Evolutionary conservation across 2,797 vertebrate species (phyloP).

Genomic region (Parambassis ranga): DNA sequence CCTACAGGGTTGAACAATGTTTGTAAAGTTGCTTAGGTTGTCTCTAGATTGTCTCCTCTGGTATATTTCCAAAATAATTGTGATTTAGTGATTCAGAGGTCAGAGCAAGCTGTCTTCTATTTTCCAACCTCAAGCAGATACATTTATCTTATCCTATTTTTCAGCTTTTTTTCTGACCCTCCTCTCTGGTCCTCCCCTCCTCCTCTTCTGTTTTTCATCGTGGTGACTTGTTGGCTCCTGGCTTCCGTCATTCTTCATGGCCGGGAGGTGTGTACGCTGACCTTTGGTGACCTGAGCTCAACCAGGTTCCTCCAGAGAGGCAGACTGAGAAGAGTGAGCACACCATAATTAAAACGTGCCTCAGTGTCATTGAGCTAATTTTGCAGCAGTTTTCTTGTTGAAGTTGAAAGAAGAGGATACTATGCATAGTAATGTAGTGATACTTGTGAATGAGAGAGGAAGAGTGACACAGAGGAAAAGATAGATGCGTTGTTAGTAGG

Average conservation of each 20-base stretch:
- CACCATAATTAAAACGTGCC: constrained; percentile 23
- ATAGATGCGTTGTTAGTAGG: neutral
- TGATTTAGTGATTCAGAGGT: constrained; percentile 3
- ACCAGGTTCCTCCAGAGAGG: constrained; percentile 39
- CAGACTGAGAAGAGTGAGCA: constrained; percentile 20
- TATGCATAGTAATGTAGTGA: neutral
- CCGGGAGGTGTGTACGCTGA: constrained; percentile 70
- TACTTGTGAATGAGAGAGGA: neutral
- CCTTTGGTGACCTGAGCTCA: constrained; percentile 64
- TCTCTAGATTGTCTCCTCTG: neutral
- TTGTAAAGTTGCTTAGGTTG: neutral
- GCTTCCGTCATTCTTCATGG: constrained; percentile 57
- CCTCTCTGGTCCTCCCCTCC: neutral
- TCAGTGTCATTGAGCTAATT: constrained; percentile 51
- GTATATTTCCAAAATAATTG: constrained; percentile 21
- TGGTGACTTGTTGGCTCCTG: constrained; percentile 56
- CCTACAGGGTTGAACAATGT: neutral
- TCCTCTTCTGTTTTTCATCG: constrained; percentile 48
- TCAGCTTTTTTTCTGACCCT: constrained; percentile 50
- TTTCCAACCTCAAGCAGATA: constrained; percentile 39
- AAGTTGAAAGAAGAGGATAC: neutral
- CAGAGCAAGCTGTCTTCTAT: neutral
- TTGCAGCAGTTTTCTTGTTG: constrained; percentile 6
- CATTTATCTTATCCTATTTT: constrained; percentile 73
- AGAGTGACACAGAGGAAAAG: neutral